Conservation (phyloP, 2,888 invertebrate genomes). For the Drosophila macrospina region DNA sequence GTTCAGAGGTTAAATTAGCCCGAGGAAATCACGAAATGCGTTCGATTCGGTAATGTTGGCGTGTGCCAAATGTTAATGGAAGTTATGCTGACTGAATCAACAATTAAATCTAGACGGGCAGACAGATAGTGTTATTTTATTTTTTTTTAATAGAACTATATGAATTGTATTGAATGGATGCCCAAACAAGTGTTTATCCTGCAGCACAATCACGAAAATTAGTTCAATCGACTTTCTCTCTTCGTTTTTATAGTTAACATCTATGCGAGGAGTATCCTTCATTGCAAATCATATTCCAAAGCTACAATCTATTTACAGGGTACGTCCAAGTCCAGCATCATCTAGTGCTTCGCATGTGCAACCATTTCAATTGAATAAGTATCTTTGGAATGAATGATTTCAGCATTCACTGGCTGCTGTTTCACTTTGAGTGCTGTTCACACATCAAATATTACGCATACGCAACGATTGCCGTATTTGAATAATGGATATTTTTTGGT, state of each 20-base stretch:
- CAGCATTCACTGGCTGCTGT: background rate
- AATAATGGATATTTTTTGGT: slow-evolving; percentile 25
- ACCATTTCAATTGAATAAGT: slow-evolving; percentile 30
- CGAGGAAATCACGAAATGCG: slow-evolving; percentile 23
- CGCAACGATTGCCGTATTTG: slow-evolving; percentile 37
- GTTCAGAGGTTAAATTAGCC: slow-evolving; percentile 25
- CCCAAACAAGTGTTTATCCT: no score
- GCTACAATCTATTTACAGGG: background rate
- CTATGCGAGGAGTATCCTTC: no score
- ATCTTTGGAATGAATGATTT: slow-evolving; percentile 5
- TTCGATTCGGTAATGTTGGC: slow-evolving; percentile 4
- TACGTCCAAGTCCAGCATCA: background rate
- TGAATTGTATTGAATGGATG: no score
- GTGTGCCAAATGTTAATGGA: slow-evolving; percentile 34
- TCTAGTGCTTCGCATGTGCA: background rate
- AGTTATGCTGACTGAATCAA: slow-evolving; percentile 19
- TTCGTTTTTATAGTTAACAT: no score
- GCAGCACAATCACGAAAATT: no score
- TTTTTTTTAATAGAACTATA: background rate
- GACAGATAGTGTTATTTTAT: background rate
- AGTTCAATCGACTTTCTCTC: no score
- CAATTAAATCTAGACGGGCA: background rate
- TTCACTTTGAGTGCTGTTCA: slow-evolving; percentile 33
- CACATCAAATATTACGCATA: slow-evolving; percentile 52
- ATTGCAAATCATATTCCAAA: no score